A percentile compares a stretch with the other conserved stretches of the same genome.
phyloP scores from a whole-genome alignment of 2,113 vertebrate species.

The Romanogobio albipinnatus region DNA sequence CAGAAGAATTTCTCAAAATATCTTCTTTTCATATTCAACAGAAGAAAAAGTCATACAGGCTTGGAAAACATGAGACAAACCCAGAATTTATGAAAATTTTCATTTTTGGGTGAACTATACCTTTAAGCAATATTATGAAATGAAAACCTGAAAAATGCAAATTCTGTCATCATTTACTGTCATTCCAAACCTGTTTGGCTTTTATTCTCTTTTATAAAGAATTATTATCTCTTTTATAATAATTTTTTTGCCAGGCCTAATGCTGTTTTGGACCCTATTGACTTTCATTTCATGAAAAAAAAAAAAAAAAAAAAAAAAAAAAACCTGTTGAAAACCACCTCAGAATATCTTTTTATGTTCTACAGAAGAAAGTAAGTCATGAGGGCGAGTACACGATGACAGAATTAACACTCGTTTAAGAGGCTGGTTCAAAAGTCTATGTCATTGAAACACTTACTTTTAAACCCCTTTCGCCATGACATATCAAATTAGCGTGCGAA shows the following conservation, averaged over 20 bases:
- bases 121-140: neutral
- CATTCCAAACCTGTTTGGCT: neutral
- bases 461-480: conserved; percentile 1
- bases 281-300: neutral
- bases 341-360: neutral
- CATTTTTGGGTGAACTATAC: neutral
- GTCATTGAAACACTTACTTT: conserved; percentile 7
- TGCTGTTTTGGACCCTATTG: neutral
- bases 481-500: conserved; percentile 24
- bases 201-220: neutral
- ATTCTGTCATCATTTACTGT: neutral
- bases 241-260: neutral
- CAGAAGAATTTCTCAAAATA: neutral
- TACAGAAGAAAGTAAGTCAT: neutral
- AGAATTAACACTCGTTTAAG: conserved; percentile 1
- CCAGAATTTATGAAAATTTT: neutral
- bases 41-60: neutral
- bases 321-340: neutral
- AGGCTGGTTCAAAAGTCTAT: neutral
- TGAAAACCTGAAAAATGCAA: too few species aligned
- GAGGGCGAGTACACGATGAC: neutral
- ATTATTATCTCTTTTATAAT: too few species aligned
- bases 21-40: neutral
- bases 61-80: neutral
- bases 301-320: neutral